These are phyloP conservation scores for Ennomos quercinarius DNA, from an alignment of 2,888 invertebrate genomes.

Conservation along the genomic window DNA sequence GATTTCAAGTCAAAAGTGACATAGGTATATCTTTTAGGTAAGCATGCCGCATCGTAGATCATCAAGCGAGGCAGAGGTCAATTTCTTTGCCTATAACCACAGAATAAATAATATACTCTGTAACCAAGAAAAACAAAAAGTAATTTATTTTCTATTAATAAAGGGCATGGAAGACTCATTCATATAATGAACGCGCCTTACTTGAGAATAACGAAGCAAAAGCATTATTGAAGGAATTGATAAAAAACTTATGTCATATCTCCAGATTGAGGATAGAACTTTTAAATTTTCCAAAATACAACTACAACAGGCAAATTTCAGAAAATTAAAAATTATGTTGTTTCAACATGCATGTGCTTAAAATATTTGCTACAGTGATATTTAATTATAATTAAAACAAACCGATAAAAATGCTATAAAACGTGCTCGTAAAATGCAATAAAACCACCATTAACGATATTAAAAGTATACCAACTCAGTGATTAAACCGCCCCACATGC, in stretches of 20 bases:
- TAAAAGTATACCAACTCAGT: conserved; percentile 14
- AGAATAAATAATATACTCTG: too few species aligned
- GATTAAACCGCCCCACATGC: conserved; percentile 10
- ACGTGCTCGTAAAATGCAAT: conserved; percentile 10
- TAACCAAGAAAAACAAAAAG: too few species aligned
- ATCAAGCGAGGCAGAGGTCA: too few species aligned
- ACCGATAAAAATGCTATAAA: conserved; percentile 27
- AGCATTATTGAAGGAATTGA: conserved; percentile 2
- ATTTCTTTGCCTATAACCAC: too few species aligned
- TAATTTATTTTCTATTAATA: too few species aligned
- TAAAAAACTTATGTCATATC: conserved; percentile 4
- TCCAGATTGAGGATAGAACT: conserved; percentile 10
- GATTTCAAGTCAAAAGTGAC: too few species aligned
- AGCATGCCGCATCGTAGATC: too few species aligned
- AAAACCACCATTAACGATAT: conserved; percentile 23
- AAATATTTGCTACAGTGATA: not conserved
- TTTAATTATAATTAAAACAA: conserved; percentile 8
- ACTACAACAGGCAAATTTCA: not conserved
- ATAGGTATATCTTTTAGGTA: too few species aligned
- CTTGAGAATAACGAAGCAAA: not conserved
- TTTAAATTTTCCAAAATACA: conserved; percentile 1
- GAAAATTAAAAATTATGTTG: too few species aligned
- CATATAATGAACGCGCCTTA: too few species aligned
- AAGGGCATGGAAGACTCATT: too few species aligned
- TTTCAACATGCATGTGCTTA: not conserved